These are phyloP conservation scores for Pithys albifrons DNA, from an alignment of 2,113 vertebrate genomes.

Conservation along the genomic window DNA sequence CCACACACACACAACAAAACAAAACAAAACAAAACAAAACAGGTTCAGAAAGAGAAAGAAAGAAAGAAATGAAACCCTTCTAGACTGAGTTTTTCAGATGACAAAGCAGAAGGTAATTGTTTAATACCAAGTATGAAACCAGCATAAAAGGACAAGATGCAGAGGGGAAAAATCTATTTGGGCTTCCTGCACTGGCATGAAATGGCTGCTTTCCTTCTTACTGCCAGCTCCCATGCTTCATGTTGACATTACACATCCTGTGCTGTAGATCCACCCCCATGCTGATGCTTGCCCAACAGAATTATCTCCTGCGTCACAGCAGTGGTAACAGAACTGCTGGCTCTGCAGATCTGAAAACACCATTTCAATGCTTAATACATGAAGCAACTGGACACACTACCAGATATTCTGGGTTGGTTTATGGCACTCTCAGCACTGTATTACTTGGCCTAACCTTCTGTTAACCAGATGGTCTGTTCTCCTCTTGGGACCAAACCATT, in stretches of 20 bases:
- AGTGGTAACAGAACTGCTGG: conserved; percentile 87
- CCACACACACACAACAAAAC: not conserved
- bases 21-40: not conserved
- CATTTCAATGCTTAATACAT: conserved; percentile 78
- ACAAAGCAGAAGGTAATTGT: conserved; percentile 68
- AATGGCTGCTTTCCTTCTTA: conserved; percentile 82
- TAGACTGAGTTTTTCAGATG: conserved; percentile 67
- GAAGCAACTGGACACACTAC: conserved; percentile 73
- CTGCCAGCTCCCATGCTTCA: conserved; percentile 84
- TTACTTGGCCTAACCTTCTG: conserved; percentile 74
- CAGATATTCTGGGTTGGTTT: conserved; percentile 35
- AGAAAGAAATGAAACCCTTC: conserved; percentile 54
- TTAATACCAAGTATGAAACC: conserved; percentile 61
- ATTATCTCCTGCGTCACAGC: conserved; percentile 97
- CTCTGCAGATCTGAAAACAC: conserved; percentile 85
- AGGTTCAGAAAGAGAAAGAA: conserved; percentile 60
- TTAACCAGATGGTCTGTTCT: conserved; percentile 73
- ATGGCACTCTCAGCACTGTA: conserved; percentile 45
- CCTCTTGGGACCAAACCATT: conserved; percentile 71
- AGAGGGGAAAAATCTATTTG: conserved; percentile 62
- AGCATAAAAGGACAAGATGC: conserved; percentile 72
- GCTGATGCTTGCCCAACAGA: conserved; percentile 89
- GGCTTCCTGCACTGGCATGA: conserved; percentile 82
- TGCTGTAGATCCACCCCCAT: conserved; percentile 87
- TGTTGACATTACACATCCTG: conserved; percentile 90